phyloP scores from a whole-genome alignment of 37 sponge, comb jelly and placozoan species.

The Ianthella basta region DNA sequence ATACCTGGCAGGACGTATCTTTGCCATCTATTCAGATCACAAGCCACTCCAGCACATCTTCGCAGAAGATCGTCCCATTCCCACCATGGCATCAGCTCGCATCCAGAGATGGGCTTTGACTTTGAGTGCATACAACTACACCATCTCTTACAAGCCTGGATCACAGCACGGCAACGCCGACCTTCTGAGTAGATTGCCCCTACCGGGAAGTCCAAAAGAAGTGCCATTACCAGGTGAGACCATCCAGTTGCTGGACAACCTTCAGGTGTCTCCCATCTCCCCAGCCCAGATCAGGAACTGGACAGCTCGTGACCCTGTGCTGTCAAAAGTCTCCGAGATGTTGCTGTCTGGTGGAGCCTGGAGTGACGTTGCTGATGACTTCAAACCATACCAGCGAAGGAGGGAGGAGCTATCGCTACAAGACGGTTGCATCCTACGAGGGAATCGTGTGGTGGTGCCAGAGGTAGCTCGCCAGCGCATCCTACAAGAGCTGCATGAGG shows the following conservation, averaged over 20 bases:
- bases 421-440: constrained; percentile 25
- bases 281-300: constrained; percentile 11
- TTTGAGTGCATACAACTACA: constrained; percentile 24
- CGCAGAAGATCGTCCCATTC: not conserved
- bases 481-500: constrained; percentile 11
- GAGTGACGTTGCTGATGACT: not conserved
- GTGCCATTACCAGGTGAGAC: constrained; percentile 21
- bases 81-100: constrained; percentile 30
- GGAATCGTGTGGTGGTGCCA: constrained; percentile 17
- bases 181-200: constrained; percentile 26
- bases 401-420: constrained; percentile 15
- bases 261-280: not conserved
- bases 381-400: not conserved
- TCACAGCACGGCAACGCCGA: not conserved
- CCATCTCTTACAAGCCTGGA: constrained; percentile 8
- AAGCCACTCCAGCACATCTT: constrained; percentile 31
- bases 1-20: not conserved
- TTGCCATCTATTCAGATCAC: constrained; percentile 29
- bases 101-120: constrained; percentile 25
- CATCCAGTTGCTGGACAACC: not conserved
- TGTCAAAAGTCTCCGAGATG: constrained; percentile 2
- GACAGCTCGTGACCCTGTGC: constrained; percentile 27
- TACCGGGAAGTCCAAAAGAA: not conserved
- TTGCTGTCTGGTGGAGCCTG: not conserved
- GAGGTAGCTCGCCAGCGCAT: not conserved